These are phyloP conservation scores for Drosophila meridionalis DNA, from an alignment of 2,888 invertebrate species.

Conservation along the genomic window DNA sequence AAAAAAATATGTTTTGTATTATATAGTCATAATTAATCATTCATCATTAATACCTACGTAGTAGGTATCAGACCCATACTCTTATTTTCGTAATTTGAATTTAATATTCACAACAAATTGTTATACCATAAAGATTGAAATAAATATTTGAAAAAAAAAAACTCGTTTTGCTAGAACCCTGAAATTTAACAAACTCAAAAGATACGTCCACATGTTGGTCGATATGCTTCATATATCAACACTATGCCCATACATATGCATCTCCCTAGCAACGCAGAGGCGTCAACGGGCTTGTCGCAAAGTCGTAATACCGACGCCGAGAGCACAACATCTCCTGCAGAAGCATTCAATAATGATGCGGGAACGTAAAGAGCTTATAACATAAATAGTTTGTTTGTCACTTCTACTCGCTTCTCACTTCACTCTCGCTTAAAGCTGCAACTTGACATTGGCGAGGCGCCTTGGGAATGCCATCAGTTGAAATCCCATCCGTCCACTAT, in stretches of 20 bases:
- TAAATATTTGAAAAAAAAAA: too few species aligned
- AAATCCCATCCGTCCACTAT: background rate
- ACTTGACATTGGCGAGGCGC: background rate
- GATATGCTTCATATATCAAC: background rate
- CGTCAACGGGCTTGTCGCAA: background rate
- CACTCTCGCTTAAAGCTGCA: background rate
- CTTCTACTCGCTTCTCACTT: background rate
- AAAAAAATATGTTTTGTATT: too few species aligned
- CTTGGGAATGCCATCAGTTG: background rate
- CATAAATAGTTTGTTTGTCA: slow-evolving; percentile 11
- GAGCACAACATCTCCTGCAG: background rate
- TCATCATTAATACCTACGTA: too few species aligned
- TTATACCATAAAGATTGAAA: too few species aligned
- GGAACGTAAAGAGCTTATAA: slow-evolving; percentile 5
- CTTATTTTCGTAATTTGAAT: too few species aligned
- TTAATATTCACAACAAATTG: too few species aligned
- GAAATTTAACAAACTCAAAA: too few species aligned
- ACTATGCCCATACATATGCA: background rate
- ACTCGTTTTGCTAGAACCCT: too few species aligned
- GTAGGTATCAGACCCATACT: too few species aligned
- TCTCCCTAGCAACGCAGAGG: background rate
- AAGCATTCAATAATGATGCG: slow-evolving; percentile 4
- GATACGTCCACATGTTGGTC: too few species aligned
- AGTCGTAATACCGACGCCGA: background rate
- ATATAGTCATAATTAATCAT: too few species aligned